Conservation (phyloP, 2,888 invertebrate species). For the Taphrorychus bicolor region DNA sequence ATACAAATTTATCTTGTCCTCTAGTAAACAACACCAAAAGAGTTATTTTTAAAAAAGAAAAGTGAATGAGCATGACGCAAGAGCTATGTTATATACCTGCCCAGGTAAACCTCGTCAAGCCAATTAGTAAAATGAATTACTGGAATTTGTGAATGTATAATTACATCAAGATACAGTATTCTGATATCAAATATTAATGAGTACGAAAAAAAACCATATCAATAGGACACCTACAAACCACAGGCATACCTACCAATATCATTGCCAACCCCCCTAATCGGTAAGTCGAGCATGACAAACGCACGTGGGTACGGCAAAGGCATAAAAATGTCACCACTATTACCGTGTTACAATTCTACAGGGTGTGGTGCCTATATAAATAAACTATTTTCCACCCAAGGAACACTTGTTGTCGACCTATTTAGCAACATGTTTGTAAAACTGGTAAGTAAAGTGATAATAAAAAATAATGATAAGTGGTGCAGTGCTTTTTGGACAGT, state of each 20-base stretch:
- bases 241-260: not conserved
- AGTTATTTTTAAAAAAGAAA: not conserved
- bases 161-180: not conserved
- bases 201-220: not conserved
- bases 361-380: constrained; percentile 43
- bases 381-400: constrained; percentile 37
- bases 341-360: constrained; percentile 24
- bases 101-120: not conserved
- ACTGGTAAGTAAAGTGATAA: constrained; percentile 56
- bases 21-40: not conserved
- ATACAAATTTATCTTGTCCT: not conserved
- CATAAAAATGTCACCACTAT: constrained; percentile 37
- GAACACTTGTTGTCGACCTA: constrained; percentile 39
- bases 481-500: constrained; percentile 15
- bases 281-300: constrained; percentile 21
- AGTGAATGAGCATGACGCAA: not conserved
- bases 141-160: not conserved
- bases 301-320: constrained; percentile 33
- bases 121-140: not conserved
- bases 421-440: constrained; percentile 59
- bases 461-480: constrained; percentile 13
- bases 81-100: no score
- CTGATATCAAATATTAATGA: not conserved
- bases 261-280: constrained; percentile 31
- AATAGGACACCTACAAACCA: constrained; percentile 2